Base-by-base conservation (phyloP, 2,888 invertebrate genomes). In the Timema podura region DNA sequence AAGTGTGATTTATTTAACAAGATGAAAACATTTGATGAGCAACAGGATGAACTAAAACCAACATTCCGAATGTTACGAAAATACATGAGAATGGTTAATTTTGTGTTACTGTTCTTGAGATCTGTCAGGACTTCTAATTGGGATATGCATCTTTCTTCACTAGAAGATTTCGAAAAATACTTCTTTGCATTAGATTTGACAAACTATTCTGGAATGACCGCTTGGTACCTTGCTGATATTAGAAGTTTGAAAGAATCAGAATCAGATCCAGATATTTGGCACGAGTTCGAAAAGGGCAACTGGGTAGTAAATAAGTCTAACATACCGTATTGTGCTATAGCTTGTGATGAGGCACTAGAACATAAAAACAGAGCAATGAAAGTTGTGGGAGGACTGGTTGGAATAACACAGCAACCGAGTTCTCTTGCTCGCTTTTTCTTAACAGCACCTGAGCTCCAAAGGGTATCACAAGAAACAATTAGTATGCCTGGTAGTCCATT, bases 121-220 rank as follows among this genome's bases (percentile, higher is more conserved):
- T n/a, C n/a, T n/a, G 69, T 69, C 44, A 64, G 69, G 13, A 65
- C 48, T 46, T 48, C 13, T 30, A 45, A 69, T 65, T 69, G 69
- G 49, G 15, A 64, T 45, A 48, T 69, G 16, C 65, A 69, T 65
- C 64, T 68, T 10, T 48, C n/a, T 48, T 61, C 69, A 8, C 46
- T 69, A 61, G 51, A 48, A 47, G 30, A 45, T 44, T 44, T 69
- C 13, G 64, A 16, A 44, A 69, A 69, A 65, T 69, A 69, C 44
- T 69, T 69, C 2, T 67, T 68, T 57, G 45, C 68, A 61, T 68
- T 61, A n/a, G 61, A 68, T 48, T 47, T 68, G 47, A 67, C 57
- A 49, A 67, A 67, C 45, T 67, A 57, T 71, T 48, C 73, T 69
- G 71, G 61, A 59, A 54, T 69, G 68, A 59, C 48, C 45, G 15